Base-by-base conservation (phyloP, 2,888 invertebrate genomes). In the Agrochola lychnidis region DNA sequence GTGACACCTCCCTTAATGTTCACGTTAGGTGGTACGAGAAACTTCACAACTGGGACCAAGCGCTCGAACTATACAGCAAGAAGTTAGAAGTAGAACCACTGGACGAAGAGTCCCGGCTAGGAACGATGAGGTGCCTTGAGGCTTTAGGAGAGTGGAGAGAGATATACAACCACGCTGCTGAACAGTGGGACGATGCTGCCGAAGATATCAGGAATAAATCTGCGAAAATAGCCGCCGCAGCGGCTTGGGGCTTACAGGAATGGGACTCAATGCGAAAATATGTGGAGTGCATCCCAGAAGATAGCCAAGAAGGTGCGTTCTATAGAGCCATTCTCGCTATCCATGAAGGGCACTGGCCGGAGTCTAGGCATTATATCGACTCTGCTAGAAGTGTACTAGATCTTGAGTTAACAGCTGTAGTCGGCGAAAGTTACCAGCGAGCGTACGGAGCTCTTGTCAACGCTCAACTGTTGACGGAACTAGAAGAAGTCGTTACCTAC, bases 11-110 rank as follows among this genome's bases (percentile, higher is more conserved):
- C 68, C 82, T 96, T 4, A 95, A 94, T 78, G 94, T 95, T 36
- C 94, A 95, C 93, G 99, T 99, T 45, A 97, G 99, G 2, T 99
- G 99, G 99, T 99, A 99, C 93, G 99, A 99, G 93, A 99, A 99
- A 93, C 96, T 99, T 3, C 99, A 99, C 94, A 99, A 99, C 92
- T 99, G 99, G 99, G 99, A 99, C 87, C 98, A 99, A 92, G 99
- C 99, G 0, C 95, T 99, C 74, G 97, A 98, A 78, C 97, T 99
- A 10, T 99, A 99, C 91, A 97, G 98, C 81, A 98, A 98, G 78
- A 98, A 98, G 90, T 94, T 99, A 72, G 97, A 97, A 64, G 95
- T 96, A 0, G 97, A 98, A 86, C 97, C 97, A 0, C 95, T 97
- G 42, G 98, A 99, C 90, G 95, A 98, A 30, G 99, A 99, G 62